A percentile compares a stretch with the other conserved stretches of the same genome.
Evolutionary conservation across 2,888 invertebrate species (phyloP).

Genomic region (Lumbricus terrestris): DNA sequence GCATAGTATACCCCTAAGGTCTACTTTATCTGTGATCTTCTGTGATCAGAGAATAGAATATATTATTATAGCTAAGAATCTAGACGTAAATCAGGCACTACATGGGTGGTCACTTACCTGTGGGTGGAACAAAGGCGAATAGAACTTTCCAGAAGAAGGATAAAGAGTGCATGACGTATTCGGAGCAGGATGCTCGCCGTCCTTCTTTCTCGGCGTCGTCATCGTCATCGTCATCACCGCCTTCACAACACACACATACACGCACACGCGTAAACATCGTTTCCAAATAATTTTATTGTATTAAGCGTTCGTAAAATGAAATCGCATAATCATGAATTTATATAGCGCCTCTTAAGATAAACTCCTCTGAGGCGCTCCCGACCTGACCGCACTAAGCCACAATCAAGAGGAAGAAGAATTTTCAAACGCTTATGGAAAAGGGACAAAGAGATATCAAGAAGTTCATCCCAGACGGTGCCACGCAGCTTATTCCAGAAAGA

Average conservation of each 20-base stretch:
- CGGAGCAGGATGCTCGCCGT: constrained; percentile 79
- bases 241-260: constrained; percentile 19
- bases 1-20: neutral
- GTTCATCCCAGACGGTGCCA: no score
- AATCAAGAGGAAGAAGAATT: no score
- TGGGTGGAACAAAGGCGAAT: constrained; percentile 96
- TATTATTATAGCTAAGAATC: no score
- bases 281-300: neutral
- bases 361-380: no score
- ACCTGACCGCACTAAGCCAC: no score
- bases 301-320: no score
- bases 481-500: no score
- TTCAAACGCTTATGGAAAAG: no score
- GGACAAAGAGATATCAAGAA: no score
- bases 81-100: constrained; percentile 38
- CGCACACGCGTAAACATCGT: neutral
- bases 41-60: neutral
- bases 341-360: no score
- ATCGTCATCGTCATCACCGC: constrained; percentile 47
- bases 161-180: constrained; percentile 92
- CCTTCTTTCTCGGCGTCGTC: constrained; percentile 59
- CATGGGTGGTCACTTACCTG: no score
- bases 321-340: no score
- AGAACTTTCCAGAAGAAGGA: constrained; percentile 97
- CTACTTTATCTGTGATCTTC: neutral